Conservation (phyloP, 2,888 invertebrate genomes). For the Lasioglossum calceatum region DNA sequence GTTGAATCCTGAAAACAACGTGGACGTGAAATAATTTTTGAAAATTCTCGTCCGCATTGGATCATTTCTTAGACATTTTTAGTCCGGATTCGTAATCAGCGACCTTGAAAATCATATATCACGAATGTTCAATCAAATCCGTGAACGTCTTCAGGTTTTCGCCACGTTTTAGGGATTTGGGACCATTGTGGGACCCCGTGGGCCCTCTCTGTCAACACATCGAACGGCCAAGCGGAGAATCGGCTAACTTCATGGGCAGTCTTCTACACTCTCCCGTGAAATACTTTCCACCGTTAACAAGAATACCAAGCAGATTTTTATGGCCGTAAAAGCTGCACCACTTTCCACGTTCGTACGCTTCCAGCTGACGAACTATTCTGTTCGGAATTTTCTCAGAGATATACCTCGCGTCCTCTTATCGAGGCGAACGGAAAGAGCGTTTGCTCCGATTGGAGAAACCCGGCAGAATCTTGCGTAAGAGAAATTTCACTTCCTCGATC, state of each 20-base stretch:
- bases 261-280: neutral
- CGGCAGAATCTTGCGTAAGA: constrained; percentile 6
- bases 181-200: neutral
- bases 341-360: neutral
- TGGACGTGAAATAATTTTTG: neutral
- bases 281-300: neutral
- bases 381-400: neutral
- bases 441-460: constrained; percentile 16
- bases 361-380: neutral
- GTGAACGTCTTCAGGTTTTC: neutral
- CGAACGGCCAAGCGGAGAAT: neutral
- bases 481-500: constrained; percentile 31
- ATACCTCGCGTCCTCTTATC: neutral
- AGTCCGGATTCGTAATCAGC: too few species aligned
- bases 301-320: neutral
- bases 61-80: too few species aligned
- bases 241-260: neutral
- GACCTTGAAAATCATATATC: neutral
- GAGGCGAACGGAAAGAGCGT: neutral
- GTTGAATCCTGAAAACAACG: neutral
- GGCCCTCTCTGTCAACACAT: neutral
- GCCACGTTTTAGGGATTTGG: neutral
- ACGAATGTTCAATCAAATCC: neutral
- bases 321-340: neutral
- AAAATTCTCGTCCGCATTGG: too few species aligned